phyloP scores from a whole-genome alignment of 2,113 vertebrate genomes.

The Marcusenius ussheri region DNA sequence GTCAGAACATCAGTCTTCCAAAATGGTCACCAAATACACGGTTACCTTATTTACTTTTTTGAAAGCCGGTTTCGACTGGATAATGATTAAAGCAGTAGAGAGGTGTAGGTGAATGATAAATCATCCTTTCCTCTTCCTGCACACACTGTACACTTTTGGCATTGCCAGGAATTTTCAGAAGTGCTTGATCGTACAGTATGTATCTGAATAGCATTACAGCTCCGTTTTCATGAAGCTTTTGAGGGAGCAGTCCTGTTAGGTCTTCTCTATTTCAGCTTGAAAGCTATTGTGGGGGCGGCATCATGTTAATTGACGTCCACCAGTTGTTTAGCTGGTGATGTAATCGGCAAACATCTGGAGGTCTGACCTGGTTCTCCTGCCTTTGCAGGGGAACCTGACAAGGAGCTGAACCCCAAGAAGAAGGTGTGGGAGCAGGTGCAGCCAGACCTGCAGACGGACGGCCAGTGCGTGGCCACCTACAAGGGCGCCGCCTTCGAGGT shows the following conservation, averaged over 20 bases:
- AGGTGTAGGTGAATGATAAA: neutral
- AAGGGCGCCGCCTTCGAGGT: constrained; percentile 86
- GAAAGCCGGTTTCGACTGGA: neutral
- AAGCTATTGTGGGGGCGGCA: neutral
- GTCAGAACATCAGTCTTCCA: neutral
- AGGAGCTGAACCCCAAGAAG: constrained; percentile 96
- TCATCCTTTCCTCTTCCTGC: neutral
- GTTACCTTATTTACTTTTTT: neutral
- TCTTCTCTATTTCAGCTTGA: neutral
- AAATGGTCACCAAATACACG: neutral
- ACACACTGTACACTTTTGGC: neutral
- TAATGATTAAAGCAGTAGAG: neutral
- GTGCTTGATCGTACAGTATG: neutral
- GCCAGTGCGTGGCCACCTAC: constrained; percentile 80
- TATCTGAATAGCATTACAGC: neutral
- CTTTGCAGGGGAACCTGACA: constrained; percentile 81
- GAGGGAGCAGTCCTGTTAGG: neutral
- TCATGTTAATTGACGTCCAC: neutral
- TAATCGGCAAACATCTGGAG: neutral
- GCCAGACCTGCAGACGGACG: constrained; percentile 79
- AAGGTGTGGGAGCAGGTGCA: constrained; percentile 97
- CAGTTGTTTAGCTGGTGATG: neutral
- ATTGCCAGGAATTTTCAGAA: neutral
- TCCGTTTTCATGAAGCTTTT: neutral
- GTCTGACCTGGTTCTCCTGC: neutral